Evolutionary conservation across 1,140 invertebrate genomes (phyloP).

Genomic region (Chrysoperla carnea): DNA sequence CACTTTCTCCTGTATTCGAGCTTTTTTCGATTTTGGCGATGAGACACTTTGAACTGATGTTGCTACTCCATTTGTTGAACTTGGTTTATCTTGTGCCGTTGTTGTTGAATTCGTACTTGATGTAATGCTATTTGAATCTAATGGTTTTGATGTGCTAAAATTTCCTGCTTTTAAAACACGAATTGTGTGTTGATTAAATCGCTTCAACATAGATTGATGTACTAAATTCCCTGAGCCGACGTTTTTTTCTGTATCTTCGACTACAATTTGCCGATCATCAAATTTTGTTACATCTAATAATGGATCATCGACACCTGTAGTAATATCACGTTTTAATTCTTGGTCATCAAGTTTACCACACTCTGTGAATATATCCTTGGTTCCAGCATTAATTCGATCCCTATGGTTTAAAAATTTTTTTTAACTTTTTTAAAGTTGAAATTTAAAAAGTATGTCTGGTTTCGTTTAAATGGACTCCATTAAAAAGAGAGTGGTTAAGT

Average conservation of each 20-base stretch:
- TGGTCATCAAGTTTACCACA: conserved; percentile 93
- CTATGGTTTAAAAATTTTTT: too few relatives aligned
- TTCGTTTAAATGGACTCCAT: too few relatives aligned
- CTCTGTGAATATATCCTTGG: conserved; percentile 89
- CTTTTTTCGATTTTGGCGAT: conserved; percentile 28
- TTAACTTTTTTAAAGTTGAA: too few relatives aligned
- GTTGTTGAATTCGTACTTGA: not conserved
- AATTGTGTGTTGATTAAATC: conserved; percentile 95
- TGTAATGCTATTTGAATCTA: not conserved
- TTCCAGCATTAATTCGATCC: conserved; percentile 75
- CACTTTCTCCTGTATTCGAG: conserved; percentile 60
- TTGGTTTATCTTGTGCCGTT: not conserved
- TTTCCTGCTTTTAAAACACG: conserved; percentile 37
- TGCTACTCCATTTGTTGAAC: not conserved
- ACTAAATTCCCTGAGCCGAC: conserved; percentile 49
- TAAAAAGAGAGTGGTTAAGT: too few relatives aligned
- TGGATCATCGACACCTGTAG: conserved; percentile 56
- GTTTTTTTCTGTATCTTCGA: conserved; percentile 42
- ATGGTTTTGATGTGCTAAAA: not conserved
- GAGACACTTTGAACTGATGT: too few relatives aligned
- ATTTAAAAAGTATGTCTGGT: too few relatives aligned
- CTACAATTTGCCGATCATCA: conserved; percentile 43
- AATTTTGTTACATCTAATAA: conserved; percentile 66
- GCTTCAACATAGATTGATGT: conserved; percentile 84
- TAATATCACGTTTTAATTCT: conserved; percentile 63